These are phyloP conservation scores for Trachurus trachurus DNA, from an alignment of 2,797 vertebrate species.

Conservation along the genomic window DNA sequence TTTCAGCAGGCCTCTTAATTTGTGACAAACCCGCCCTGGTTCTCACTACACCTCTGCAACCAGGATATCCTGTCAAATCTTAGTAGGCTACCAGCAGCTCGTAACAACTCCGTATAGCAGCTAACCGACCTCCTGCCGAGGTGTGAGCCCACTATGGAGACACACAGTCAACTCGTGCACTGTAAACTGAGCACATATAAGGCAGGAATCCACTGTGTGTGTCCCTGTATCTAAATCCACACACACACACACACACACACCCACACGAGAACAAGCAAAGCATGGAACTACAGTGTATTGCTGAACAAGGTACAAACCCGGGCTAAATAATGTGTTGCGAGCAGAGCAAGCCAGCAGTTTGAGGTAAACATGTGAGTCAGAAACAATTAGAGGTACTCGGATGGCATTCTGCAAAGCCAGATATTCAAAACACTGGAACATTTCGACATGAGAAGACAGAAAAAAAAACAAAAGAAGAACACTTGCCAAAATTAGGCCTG, in stretches of 20 bases:
- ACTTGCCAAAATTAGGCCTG: conserved; percentile 36
- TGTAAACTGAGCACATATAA: neutral
- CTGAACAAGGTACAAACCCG: conserved; percentile 38
- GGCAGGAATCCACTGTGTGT: neutral
- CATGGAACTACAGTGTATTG: conserved; percentile 1
- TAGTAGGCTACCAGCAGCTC: conserved; percentile 37
- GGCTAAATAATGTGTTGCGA: conserved; percentile 38
- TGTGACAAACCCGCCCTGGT: conserved; percentile 46
- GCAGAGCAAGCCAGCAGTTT: conserved; percentile 54
- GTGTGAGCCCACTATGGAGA: neutral
- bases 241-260: conserved; percentile 27
- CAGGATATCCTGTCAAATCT: conserved; percentile 88
- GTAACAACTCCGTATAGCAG: conserved; percentile 50
- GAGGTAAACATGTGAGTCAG: conserved; percentile 74
- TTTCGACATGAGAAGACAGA: conserved; percentile 31
- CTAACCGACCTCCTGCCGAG: conserved; percentile 19
- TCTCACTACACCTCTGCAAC: conserved; percentile 59
- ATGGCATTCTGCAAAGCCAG: conserved; percentile 52
- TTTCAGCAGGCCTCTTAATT: conserved; percentile 37
- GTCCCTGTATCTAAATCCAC: conserved; percentile 10
- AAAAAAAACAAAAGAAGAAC: conserved; percentile 32
- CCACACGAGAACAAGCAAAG: conserved; percentile 13
- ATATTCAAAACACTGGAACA: conserved; percentile 59
- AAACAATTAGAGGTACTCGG: conserved; percentile 67
- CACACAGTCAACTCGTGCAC: conserved; percentile 3